A percentile compares a stretch with the other conserved stretches of the same genome.
phyloP scores from a whole-genome alignment of 2,888 invertebrate species.

The Lymantria monacha region DNA sequence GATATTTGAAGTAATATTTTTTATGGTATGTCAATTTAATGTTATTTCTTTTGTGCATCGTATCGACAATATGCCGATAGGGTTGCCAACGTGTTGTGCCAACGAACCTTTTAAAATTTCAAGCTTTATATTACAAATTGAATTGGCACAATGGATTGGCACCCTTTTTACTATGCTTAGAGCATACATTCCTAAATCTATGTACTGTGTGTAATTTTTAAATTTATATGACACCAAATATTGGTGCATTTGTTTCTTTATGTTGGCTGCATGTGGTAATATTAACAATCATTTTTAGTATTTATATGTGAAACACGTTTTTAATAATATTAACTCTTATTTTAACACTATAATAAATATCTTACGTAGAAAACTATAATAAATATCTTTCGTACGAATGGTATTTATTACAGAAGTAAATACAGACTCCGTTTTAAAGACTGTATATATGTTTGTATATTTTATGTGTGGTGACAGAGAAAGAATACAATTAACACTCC shows the following conservation, averaged over 20 bases:
- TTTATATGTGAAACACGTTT: conserved; percentile 3
- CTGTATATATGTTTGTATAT: too few species aligned
- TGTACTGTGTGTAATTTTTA: conserved; percentile 54
- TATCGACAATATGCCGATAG: conserved; percentile 79
- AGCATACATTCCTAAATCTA: conserved; percentile 47
- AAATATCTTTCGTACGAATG: too few species aligned
- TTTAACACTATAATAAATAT: too few species aligned
- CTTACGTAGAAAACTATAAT: too few species aligned
- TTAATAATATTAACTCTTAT: too few species aligned
- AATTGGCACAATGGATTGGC: conserved; percentile 60
- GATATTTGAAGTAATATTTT: conserved; percentile 75
- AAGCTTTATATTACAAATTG: conserved; percentile 76
- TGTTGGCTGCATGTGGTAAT: conserved; percentile 27
- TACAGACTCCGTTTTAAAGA: too few species aligned
- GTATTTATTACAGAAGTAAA: too few species aligned
- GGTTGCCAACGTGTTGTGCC: conserved; percentile 60
- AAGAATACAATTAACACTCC: too few species aligned
- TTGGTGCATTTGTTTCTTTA: conserved; percentile 30
- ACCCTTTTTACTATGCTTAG: conserved; percentile 50
- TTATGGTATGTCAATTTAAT: conserved; percentile 80
- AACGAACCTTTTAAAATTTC: conserved; percentile 73
- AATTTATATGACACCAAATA: conserved; percentile 55
- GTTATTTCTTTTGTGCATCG: conserved; percentile 66
- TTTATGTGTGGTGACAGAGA: too few species aligned
- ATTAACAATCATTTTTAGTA: conserved; percentile 19